Percentiles rank a stretch among this genome's conserved stretches.
phyloP scores from a whole-genome alignment of 2,888 invertebrate species.

The Drosophila tanythrix region DNA sequence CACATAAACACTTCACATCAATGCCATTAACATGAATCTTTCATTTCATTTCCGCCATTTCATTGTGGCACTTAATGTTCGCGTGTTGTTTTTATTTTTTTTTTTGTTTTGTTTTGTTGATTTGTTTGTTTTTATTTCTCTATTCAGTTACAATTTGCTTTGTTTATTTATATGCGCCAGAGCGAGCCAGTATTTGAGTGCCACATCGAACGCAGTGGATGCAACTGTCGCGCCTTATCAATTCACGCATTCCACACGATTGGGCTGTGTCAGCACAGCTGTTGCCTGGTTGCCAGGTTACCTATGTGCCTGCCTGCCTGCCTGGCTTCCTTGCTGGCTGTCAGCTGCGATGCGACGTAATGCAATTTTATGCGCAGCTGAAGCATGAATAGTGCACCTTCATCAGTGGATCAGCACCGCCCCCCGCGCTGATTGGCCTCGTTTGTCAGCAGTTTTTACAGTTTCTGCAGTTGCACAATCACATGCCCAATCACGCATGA shows the following conservation, averaged over 20 bases:
- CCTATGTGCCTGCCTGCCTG: not conserved
- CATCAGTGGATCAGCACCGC: not conserved
- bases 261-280: conserved; percentile 3
- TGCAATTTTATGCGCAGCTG: not conserved
- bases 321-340: not conserved
- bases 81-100: not conserved
- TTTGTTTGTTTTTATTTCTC: not conserved
- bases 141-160: not conserved
- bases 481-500: conserved; percentile 45
- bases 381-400: conserved; percentile 1
- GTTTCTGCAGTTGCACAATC: conserved; percentile 55
- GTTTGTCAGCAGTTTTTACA: conserved; percentile 33
- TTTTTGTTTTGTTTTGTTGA: not conserved
- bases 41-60: conserved; percentile 35
- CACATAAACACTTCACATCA: conserved; percentile 46
- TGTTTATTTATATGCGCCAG: not conserved
- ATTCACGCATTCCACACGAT: not conserved
- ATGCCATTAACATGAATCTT: conserved; percentile 60
- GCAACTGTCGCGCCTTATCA: conserved; percentile 2
- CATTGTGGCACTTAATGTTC: conserved; percentile 10
- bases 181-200: conserved; percentile 1
- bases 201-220: not conserved
- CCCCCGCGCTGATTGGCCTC: conserved; percentile 56
- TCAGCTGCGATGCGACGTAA: conserved; percentile 1
- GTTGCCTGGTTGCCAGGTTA: not conserved